These are phyloP conservation scores for Antheraea pernyi DNA, from an alignment of 1,140 invertebrate species.

Conservation along the genomic window DNA sequence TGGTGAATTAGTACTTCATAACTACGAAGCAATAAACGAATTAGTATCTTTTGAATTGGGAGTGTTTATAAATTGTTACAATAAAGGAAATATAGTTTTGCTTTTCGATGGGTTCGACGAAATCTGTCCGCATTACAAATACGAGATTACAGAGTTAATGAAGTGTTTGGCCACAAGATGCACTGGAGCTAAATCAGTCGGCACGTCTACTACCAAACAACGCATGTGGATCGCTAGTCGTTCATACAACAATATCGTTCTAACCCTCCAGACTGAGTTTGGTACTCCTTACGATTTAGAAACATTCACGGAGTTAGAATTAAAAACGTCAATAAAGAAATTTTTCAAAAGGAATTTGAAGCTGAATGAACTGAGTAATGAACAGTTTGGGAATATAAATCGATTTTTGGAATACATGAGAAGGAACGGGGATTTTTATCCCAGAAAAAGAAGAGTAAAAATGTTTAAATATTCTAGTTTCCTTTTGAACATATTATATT, in stretches of 20 bases:
- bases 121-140: background rate
- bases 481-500: background rate
- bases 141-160: conserved; percentile 4
- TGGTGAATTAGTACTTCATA: background rate
- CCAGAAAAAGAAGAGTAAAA: too few relatives aligned
- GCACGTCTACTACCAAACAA: background rate
- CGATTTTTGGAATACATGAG: background rate
- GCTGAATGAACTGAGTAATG: too few relatives aligned
- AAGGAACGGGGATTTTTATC: too few relatives aligned
- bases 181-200: background rate
- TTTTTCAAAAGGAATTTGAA: too few relatives aligned
- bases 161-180: background rate
- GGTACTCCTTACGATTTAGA: too few relatives aligned
- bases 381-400: too few relatives aligned
- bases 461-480: background rate
- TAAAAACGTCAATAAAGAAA: too few relatives aligned
- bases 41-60: conserved; percentile 6
- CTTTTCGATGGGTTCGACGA: background rate
- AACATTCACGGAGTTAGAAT: too few relatives aligned
- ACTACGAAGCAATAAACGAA: background rate
- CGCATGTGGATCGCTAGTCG: too few relatives aligned
- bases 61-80: conserved; percentile 16
- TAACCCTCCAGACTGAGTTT: too few relatives aligned
- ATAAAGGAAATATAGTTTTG: background rate
- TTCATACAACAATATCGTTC: too few relatives aligned